A percentile compares a stretch with the other conserved stretches of the same genome.
Conservation (phyloP, 2,888 invertebrate species). For the Phragmatobia fuliginosa region DNA sequence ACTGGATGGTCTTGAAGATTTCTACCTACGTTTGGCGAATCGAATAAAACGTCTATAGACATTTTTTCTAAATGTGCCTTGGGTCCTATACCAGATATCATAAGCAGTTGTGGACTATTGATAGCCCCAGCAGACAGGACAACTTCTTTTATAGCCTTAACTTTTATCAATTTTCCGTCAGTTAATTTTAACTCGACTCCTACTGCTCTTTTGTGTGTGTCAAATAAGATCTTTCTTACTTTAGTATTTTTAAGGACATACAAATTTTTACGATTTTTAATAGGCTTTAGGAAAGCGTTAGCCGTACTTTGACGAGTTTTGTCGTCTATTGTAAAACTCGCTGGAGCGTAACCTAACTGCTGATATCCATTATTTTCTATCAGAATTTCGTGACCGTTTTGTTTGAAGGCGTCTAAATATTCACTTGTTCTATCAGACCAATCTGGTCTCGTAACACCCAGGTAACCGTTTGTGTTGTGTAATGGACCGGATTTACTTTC, state of each 20-base stretch:
- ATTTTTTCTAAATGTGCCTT: conserved; percentile 58
- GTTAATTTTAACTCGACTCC: conserved; percentile 60
- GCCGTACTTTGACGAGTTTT: conserved; percentile 58
- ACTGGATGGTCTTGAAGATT: conserved; percentile 68
- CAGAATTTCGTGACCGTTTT: conserved; percentile 56
- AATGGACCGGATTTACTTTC: conserved; percentile 60
- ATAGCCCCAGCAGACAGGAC: conserved; percentile 68
- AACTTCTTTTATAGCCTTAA: conserved; percentile 60
- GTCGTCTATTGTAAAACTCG: conserved; percentile 53
- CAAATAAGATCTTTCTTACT: conserved; percentile 32
- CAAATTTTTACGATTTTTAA: conserved; percentile 55
- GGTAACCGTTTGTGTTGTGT: conserved; percentile 54
- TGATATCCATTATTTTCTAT: conserved; percentile 59
- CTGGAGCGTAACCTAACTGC: conserved; percentile 56
- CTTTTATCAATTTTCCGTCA: conserved; percentile 36
- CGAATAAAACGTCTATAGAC: conserved; percentile 51
- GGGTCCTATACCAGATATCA: conserved; percentile 72
- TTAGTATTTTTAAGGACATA: conserved; percentile 56
- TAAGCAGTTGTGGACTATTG: conserved; percentile 66
- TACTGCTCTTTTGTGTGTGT: conserved; percentile 49
- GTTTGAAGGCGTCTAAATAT: conserved; percentile 58
- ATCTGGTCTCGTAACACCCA: conserved; percentile 64
- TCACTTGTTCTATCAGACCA: conserved; percentile 65
- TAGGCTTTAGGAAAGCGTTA: conserved; percentile 52
- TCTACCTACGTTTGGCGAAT: conserved; percentile 64